phyloP scores from a whole-genome alignment of 2,888 invertebrate genomes.

The Liodrosophila aerea region DNA sequence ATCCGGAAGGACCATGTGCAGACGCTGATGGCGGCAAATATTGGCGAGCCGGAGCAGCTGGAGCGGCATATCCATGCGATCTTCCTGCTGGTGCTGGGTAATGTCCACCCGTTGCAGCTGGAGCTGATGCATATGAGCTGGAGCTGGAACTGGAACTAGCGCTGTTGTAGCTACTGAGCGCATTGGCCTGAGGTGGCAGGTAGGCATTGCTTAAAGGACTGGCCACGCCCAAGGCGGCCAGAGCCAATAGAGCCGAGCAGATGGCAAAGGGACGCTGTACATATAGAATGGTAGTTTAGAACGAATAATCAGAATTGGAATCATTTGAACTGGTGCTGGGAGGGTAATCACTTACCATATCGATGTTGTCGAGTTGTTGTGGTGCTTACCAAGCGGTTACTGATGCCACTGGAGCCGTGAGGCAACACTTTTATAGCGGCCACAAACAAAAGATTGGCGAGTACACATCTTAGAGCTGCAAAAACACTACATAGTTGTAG shows the following conservation, averaged over 20 bases:
- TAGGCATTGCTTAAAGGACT: constrained; percentile 55
- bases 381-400: constrained; percentile 46
- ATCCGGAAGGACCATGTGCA: constrained; percentile 18
- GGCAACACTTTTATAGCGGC: constrained; percentile 62
- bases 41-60: constrained; percentile 11
- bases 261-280: constrained; percentile 44
- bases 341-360: constrained; percentile 51
- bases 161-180: constrained; percentile 49
- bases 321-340: too few relatives aligned
- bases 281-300: not conserved
- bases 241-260: constrained; percentile 36
- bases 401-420: constrained; percentile 48
- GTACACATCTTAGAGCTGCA: constrained; percentile 19
- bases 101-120: constrained; percentile 21
- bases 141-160: constrained; percentile 30
- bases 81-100: constrained; percentile 33
- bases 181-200: constrained; percentile 58
- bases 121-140: constrained; percentile 23
- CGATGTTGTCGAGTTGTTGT: constrained; percentile 21
- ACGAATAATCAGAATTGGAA: too few relatives aligned
- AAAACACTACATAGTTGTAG: not conserved
- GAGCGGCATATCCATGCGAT: constrained; percentile 3
- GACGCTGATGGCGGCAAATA: constrained; percentile 24
- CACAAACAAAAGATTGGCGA: constrained; percentile 52
- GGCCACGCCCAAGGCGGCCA: constrained; percentile 43